phyloP scores from a whole-genome alignment of 2,888 invertebrate genomes.

The Polymixis lichenea region DNA sequence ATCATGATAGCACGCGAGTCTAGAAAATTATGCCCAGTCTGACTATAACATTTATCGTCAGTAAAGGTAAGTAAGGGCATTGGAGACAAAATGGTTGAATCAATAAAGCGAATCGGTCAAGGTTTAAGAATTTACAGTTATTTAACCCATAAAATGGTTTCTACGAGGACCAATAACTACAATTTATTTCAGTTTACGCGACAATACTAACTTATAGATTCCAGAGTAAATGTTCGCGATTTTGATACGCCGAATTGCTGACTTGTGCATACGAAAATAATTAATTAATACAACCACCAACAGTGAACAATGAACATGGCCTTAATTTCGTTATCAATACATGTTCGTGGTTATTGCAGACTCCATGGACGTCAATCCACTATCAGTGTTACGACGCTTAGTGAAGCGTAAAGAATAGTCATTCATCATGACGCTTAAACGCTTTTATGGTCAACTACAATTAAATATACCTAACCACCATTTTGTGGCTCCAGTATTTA shows the following conservation, averaged over 20 bases:
- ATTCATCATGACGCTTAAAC: background rate
- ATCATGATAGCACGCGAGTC: conserved; percentile 4
- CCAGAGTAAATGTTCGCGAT: background rate
- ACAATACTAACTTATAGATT: background rate
- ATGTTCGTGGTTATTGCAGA: background rate
- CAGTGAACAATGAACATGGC: too few relatives aligned
- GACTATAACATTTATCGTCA: conserved; percentile 36
- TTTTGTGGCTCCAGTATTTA: background rate
- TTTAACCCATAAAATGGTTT: conserved; percentile 23
- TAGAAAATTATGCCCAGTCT: conserved; percentile 8
- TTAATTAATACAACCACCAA: background rate
- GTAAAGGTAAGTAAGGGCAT: conserved; percentile 6
- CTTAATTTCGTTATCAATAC: background rate
- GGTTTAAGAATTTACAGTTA: conserved; percentile 25
- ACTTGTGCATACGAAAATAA: background rate
- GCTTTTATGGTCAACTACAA: background rate
- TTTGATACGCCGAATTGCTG: background rate
- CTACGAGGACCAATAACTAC: background rate
- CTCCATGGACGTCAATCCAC: background rate
- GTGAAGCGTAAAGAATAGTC: background rate
- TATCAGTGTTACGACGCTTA: conserved; percentile 1
- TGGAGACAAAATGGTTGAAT: conserved; percentile 25
- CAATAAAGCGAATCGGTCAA: conserved; percentile 48
- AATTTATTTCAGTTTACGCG: background rate
- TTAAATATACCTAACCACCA: background rate